Evolutionary conservation across 1,140 invertebrate genomes (phyloP), one percentile per base, ranked within the genome.

Genomic region (Eufriesea mexicana): DNA sequence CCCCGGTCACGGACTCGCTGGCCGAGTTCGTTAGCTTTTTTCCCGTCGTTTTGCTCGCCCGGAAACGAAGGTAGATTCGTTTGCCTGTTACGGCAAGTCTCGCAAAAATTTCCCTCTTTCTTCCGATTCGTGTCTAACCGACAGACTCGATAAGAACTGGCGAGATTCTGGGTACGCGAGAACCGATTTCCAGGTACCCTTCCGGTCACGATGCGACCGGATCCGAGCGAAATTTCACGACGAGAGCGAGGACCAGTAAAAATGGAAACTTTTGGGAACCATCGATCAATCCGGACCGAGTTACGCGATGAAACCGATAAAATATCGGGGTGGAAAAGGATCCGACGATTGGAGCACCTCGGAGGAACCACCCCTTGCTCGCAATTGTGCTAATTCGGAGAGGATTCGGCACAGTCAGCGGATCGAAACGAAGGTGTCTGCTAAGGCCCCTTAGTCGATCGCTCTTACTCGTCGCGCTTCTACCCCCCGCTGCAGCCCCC

Each of bases 21-120:
- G n/a, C 8, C 51, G 51, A 83, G 75, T 84, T 84, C 47, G 76
- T 79, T 66, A 66, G 35, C 51, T 70, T 70, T 83, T 79, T 79
- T 20, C 49, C 16, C 42, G 16, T 47, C 35, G 49, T 55, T 76
- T 80, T 14, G 35, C 59, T 12, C 51, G 14, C 10, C 35, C 49
- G 51, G 45, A n/a, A 14, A 6, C 61, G 54, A 81, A 28, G 71
- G 47, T 35, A n/a, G 70, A 64, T 57, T 76, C 72, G 79, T 75
- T 76, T 75, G 57, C 35, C 70, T 64, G 68, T 35, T 51, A 54
- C 61, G n/a, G 70, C 1, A 42, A 76, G 73, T 81, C 71, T 49
- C n/a, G 54, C 62, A 75, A 57, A 76, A 82, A 76, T 62, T 76
- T 23, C n/a, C 67, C 20, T n/a, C 64, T 35, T 42, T 62, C 49